Base-by-base conservation (phyloP, 1,140 invertebrate genomes). In the Mycetomoellerius zeteki region DNA sequence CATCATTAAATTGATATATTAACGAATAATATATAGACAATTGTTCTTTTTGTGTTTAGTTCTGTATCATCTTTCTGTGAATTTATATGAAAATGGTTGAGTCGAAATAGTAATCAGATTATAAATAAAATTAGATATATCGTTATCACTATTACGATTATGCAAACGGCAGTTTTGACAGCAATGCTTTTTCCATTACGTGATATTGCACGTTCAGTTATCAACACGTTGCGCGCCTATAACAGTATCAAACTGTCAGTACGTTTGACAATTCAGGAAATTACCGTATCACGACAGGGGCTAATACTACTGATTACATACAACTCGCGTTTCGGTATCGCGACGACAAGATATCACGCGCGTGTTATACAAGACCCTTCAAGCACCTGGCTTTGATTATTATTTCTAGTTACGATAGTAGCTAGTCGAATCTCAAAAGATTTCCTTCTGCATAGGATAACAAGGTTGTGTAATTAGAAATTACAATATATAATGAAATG, bases 241-340 rank as follows among this genome's bases (percentile, higher is more conserved):
- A 86, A 76, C 88, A 67, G 58, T 85, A 64, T 78, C 65, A 33
- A 54, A 62, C 56, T 90, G 88, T 89, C 81, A 77, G 8, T 43
- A 52, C 37, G 71, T 78, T 87, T 87, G 85, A 89, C 89, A 87
- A 90, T 89, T 62, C 89, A 72, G 89, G 89, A 90, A 90, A 90
- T 80, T 89, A 86, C 85, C 81, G 64, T 87, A 90, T 90, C 89
- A 67, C 62, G 67, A 90, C 89, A 86, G 85, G 89, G 60, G 64
- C 85, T 78, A 89, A 67, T 71, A 60, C 72, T 54, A 43, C 85
- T 89, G 89, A 90, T 90, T 90, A 85, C 89, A 89, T 80, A 86
- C 85, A 89, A 84, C 86, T 90, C 88, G 65, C 73, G 58, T 54
- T 37, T 76, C 60, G 58, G 56, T 86, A 73, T 89, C 85, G 69